Conservation (phyloP, 2,888 invertebrate species). For the Ennomos erosarius region DNA sequence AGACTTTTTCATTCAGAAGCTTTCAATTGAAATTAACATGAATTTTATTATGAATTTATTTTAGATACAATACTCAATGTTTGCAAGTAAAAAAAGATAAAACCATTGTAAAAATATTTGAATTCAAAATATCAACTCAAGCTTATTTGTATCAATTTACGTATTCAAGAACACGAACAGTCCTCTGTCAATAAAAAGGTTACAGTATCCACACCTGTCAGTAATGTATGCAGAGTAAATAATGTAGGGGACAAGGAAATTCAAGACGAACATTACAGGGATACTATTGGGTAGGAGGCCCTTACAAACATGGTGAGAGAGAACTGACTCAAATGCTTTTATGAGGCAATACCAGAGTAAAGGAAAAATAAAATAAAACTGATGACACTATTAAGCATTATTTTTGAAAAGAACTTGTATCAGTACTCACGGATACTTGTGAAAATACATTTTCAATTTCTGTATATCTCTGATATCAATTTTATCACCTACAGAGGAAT, state of each 20-base stretch:
- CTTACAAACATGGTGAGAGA: not conserved
- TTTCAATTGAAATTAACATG: too few species aligned
- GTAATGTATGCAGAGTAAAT: constrained; percentile 68
- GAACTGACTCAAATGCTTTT: not conserved
- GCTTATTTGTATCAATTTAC: constrained; percentile 60
- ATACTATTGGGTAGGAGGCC: not conserved
- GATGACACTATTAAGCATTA: too few species aligned
- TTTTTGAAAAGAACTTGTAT: too few species aligned
- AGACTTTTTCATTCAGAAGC: too few species aligned
- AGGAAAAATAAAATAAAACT: not conserved
- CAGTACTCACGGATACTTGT: too few species aligned
- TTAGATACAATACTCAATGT: too few species aligned
- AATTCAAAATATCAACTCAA: constrained; percentile 25
- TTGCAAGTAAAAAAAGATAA: too few species aligned
- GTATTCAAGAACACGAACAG: constrained; percentile 53
- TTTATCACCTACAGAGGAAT: too few species aligned
- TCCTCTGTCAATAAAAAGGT: constrained; percentile 61
- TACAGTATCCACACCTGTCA: constrained; percentile 69
- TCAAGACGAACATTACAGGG: constrained; percentile 20
- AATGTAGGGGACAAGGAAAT: constrained; percentile 54
- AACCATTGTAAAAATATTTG: constrained; percentile 21
- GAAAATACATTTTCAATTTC: too few species aligned
- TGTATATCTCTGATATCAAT: too few species aligned
- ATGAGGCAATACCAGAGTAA: not conserved
- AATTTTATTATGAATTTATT: too few species aligned